Conservation (phyloP, 1,140 invertebrate species). For the Bathynomus jamesi region DNA sequence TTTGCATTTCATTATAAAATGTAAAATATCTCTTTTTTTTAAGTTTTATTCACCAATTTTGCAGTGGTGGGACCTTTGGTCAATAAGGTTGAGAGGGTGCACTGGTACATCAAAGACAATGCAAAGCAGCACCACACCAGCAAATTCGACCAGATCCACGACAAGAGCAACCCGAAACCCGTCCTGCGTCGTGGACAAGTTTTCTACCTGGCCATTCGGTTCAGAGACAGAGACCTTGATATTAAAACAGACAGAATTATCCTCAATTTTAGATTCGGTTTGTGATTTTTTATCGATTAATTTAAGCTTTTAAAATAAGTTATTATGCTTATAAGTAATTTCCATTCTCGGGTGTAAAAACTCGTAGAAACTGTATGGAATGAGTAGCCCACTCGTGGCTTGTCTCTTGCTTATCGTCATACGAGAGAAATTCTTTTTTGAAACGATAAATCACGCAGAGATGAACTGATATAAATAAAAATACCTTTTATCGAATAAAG, state of each 20-base stretch:
- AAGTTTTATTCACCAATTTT: not conserved
- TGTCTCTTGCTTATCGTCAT: too few relatives aligned
- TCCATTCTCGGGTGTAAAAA: too few relatives aligned
- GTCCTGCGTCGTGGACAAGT: slow-evolving; percentile 45
- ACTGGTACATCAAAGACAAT: slow-evolving; percentile 57
- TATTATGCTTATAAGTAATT: too few relatives aligned
- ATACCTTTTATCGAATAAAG: too few relatives aligned
- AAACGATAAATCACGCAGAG: too few relatives aligned
- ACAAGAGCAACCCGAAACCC: slow-evolving; percentile 43
- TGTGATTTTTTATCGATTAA: slow-evolving; percentile 8
- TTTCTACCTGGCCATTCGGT: slow-evolving; percentile 43
- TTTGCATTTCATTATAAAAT: too few relatives aligned
- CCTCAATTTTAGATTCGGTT: slow-evolving; percentile 44
- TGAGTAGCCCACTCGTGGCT: too few relatives aligned
- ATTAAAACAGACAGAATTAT: slow-evolving; percentile 40
- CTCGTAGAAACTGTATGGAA: too few relatives aligned
- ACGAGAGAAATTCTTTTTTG: too few relatives aligned
- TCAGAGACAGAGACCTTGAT: slow-evolving; percentile 41
- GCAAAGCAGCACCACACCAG: slow-evolving; percentile 54
- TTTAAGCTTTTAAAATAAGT: too few relatives aligned
- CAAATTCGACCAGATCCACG: slow-evolving; percentile 54
- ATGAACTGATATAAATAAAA: too few relatives aligned
- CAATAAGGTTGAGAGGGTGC: slow-evolving; percentile 49
- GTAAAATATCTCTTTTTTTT: not conserved
- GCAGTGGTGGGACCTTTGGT: not conserved